Evolutionary conservation across 2,888 invertebrate species (phyloP).

Genomic region (Drosophila monieri): DNA sequence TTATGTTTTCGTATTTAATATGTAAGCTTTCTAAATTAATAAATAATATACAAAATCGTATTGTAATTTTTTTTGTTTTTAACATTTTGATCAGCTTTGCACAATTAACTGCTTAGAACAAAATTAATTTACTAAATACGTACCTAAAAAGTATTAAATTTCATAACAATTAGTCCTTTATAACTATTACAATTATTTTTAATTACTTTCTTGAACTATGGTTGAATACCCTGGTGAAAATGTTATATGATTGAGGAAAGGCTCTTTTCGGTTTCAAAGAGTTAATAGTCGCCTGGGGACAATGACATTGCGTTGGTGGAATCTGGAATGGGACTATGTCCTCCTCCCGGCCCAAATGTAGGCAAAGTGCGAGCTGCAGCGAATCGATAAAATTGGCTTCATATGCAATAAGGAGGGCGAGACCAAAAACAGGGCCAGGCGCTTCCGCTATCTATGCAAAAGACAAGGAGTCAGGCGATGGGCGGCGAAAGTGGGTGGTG

Average conservation of each 20-base stretch:
- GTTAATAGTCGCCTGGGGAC: conserved; percentile 42
- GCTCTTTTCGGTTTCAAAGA: conserved; percentile 8
- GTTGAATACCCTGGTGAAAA: conserved; percentile 14
- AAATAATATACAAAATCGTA: too few species aligned
- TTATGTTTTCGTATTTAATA: too few species aligned
- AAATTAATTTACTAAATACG: too few species aligned
- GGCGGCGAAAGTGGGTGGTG: conserved; percentile 4
- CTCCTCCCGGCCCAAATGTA: conserved; percentile 34
- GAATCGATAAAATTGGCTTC: conserved; percentile 71
- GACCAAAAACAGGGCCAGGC: conserved; percentile 32
- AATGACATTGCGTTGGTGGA: conserved; percentile 47
- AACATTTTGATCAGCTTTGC: too few species aligned
- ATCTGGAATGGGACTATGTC: background rate
- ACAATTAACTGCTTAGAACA: too few species aligned
- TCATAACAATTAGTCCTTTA: too few species aligned
- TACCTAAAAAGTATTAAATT: too few species aligned
- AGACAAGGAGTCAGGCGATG: conserved; percentile 11
- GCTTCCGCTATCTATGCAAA: conserved; percentile 40
- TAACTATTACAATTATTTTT: background rate
- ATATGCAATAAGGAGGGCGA: conserved; percentile 38
- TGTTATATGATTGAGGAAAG: background rate
- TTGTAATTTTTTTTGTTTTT: too few species aligned
- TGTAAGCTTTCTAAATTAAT: too few species aligned
- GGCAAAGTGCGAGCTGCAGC: conserved; percentile 52
- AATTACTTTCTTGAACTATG: background rate